These are phyloP conservation scores for Poeciliopsis turneri DNA, from an alignment of 2,797 vertebrate species.

Conservation along the genomic window DNA sequence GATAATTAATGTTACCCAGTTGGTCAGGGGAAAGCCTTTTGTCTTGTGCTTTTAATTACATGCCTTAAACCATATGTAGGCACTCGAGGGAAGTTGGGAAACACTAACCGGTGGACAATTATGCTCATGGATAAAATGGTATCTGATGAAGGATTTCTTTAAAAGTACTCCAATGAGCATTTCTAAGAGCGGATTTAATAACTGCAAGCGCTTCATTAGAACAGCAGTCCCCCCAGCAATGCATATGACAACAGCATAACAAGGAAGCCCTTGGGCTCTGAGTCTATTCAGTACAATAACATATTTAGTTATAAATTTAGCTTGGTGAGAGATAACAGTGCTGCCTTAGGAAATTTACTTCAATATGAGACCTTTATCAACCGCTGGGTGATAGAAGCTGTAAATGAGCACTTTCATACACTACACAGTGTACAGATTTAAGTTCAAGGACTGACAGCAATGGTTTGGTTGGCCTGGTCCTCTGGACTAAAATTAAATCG, in stretches of 20 bases:
- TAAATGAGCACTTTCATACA: constrained; percentile 18
- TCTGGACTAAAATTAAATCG: constrained; percentile 62
- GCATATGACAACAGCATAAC: constrained; percentile 45
- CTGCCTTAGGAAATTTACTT: constrained; percentile 34
- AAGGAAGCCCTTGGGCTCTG: constrained; percentile 37
- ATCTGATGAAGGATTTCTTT: constrained; percentile 63
- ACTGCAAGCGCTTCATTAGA: constrained; percentile 55
- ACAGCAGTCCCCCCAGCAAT: constrained; percentile 32
- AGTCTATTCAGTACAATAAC: constrained; percentile 25
- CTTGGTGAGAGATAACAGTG: constrained; percentile 25
- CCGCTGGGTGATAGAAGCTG: constrained; percentile 21
- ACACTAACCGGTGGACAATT: constrained; percentile 67
- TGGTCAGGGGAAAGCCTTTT: constrained; percentile 29
- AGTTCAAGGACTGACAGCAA: constrained; percentile 33
- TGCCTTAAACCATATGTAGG: constrained; percentile 42
- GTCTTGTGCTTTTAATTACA: constrained; percentile 36
- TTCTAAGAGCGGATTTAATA: constrained; percentile 68
- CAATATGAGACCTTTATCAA: constrained; percentile 27
- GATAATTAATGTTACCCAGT: constrained; percentile 30
- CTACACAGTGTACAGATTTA: neutral
- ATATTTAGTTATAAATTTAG: constrained; percentile 43
- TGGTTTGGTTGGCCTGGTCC: constrained; percentile 36
- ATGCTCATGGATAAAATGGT: constrained; percentile 31
- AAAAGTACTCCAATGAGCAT: constrained; percentile 55
- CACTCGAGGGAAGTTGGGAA: constrained; percentile 42